phyloP scores from a whole-genome alignment of 2,888 invertebrate genomes.

The Pseudococcus viburni region DNA sequence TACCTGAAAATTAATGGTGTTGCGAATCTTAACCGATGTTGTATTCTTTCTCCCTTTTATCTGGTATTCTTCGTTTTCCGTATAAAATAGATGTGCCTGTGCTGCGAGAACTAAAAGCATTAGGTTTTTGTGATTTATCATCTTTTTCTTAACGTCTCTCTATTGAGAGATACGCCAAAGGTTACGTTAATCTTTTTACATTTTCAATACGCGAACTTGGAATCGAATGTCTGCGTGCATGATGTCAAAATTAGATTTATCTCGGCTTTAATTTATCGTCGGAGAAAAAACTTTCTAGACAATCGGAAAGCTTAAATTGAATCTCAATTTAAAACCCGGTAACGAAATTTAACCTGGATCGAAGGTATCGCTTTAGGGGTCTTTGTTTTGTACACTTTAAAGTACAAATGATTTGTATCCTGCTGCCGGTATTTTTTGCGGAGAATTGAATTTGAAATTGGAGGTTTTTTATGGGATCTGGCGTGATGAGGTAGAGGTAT shows the following conservation, averaged over 20 bases:
- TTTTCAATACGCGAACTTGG: neutral
- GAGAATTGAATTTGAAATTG: neutral
- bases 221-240: slow-evolving; percentile 1
- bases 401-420: neutral
- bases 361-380: slow-evolving; percentile 27
- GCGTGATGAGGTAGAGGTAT: neutral
- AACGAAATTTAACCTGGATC: slow-evolving; percentile 35
- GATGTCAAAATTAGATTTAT: slow-evolving; percentile 34
- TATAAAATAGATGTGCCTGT: neutral
- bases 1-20: slow-evolving; percentile 26
- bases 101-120: neutral
- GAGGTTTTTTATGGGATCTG: neutral
- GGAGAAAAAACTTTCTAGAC: slow-evolving; percentile 44
- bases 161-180: slow-evolving; percentile 33
- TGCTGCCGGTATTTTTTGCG: neutral
- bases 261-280: neutral
- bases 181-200: slow-evolving; percentile 34
- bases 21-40: neutral
- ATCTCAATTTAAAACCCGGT: neutral
- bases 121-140: slow-evolving; percentile 25
- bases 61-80: neutral
- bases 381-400: neutral
- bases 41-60: neutral
- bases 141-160: slow-evolving; percentile 14
- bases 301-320: slow-evolving; percentile 29